Evolutionary conservation across 2,113 vertebrate genomes (phyloP).

Genomic region (Xenotilapia flavipinnis): DNA sequence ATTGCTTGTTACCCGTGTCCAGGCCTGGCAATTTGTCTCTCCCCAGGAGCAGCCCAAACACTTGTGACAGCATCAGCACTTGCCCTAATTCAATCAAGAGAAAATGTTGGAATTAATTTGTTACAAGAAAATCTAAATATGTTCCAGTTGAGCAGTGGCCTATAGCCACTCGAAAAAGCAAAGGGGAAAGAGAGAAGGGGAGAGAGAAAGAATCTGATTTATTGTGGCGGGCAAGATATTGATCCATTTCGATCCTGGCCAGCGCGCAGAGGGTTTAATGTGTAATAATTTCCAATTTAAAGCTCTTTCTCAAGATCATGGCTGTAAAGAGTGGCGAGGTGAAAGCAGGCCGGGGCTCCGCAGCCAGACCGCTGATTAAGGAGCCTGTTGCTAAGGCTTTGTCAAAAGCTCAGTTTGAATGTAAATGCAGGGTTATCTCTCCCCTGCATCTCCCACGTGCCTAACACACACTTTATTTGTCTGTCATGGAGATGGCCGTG

Average conservation of each 20-base stretch:
- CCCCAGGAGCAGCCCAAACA: slow-evolving; percentile 83
- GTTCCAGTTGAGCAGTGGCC: slow-evolving; percentile 93
- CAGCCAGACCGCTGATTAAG: slow-evolving; percentile 88
- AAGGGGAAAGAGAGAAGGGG: slow-evolving; percentile 16
- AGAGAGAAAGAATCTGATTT: slow-evolving; percentile 89
- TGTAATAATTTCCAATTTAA: slow-evolving; percentile 99
- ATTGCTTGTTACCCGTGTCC: slow-evolving; percentile 99
- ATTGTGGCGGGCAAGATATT: slow-evolving; percentile 97
- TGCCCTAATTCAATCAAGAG: slow-evolving; percentile 99
- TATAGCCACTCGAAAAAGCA: slow-evolving; percentile 77
- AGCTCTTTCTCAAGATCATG: slow-evolving; percentile 97
- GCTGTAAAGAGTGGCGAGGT: slow-evolving; percentile 86
- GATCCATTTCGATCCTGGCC: slow-evolving; percentile 93
- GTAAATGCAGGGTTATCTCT: slow-evolving; percentile 93
- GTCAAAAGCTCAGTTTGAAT: slow-evolving; percentile 95
- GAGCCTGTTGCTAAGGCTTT: slow-evolving; percentile 94
- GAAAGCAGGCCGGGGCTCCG: slow-evolving; percentile 84
- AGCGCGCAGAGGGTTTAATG: slow-evolving; percentile 94
- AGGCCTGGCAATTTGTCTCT: slow-evolving; percentile 99
- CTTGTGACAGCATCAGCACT: slow-evolving; percentile 99
- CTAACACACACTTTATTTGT: slow-evolving; percentile 90
- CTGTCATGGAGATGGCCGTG: slow-evolving; percentile 80
- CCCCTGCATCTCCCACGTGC: slow-evolving; percentile 86
- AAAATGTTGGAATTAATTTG: slow-evolving; percentile 99
- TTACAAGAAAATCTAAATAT: slow-evolving; percentile 99